Base-by-base conservation (phyloP, 1,140 invertebrate species). In the Drosophila ananassae region DNA sequence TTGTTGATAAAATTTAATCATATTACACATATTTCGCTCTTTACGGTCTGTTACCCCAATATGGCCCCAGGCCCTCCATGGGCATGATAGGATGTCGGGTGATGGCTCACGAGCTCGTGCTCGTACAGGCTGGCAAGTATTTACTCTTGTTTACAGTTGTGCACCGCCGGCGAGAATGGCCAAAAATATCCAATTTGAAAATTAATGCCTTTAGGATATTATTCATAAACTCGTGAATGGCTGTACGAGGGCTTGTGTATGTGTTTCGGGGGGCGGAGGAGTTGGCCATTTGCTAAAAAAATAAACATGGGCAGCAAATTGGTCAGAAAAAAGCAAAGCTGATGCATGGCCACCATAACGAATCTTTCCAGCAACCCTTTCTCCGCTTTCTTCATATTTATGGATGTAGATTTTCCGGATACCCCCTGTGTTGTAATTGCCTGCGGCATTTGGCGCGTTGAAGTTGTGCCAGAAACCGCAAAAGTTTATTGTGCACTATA, bases 1-100 rank as follows among this genome's bases (percentile, higher is more conserved):
- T 74, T 81, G 75, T 89, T 89, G 83, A 89, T 89, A 61, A 89
- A 89, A 89, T 89, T 89, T 89, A 89, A 89, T 89, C 83, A 89
- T 89, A 89, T 89, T 89, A 89, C 83, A 83, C 79, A 89, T 89
- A 89, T 89, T 89, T 89, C 76, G 79, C 79, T 89, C 83, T 89
- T 89, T 89, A 89, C 73, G 83, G 76, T 89, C 83, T 89, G 83
- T 79, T 89, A 89, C 83, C 78, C 83, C 83, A 71, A 89, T 79
- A 83, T 77, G 78, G 75, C 83, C 59, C 50, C n/a, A 8, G 62
- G 82, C 17, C 28, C 39, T 25, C 24, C 13, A 10, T 39, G 37
- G 30, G 24, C 28, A 37, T 46, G 21, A 41, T 21, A 56, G 59
- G 52, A 7, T 28, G 13, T 13, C 37, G 34, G 12, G 10, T 37